Base-by-base conservation (phyloP, 2,888 invertebrate species). In the Drosophila quasianomalipes region DNA sequence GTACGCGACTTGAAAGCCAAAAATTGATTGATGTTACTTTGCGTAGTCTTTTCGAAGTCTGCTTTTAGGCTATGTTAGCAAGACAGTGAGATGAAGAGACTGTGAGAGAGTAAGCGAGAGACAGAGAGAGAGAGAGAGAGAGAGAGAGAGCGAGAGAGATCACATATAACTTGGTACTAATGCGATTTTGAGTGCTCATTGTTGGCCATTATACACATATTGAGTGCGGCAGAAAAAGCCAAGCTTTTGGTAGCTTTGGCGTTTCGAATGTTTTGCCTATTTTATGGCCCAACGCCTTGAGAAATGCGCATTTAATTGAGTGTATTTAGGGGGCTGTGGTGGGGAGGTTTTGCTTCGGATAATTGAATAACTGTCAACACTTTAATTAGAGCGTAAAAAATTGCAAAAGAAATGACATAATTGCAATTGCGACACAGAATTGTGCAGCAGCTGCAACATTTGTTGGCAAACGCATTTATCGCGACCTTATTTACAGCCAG, bases 151-250 rank as follows among this genome's bases (percentile, higher is more conserved):
- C 22, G 35, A 39, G 26, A 19, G 30, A 37, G 37, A 30, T 16
- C 2, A 28, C n/a, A 58, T 28, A 53, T 74, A 87, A 85, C 72
- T 79, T 84, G 76, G 60, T 55, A 72, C 75, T 89, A 89, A 89
- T 89, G 85, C 74, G 89, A 89, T 87, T 89, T 89, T 89, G 84
- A 89, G 89, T 89, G 87, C 84, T 81, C 83, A 87, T 89, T 87
- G 86, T 87, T 86, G 80, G 62, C 52, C 52, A 58, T 55, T 53
- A 68, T 65, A 77, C 76, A 72, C 69, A 78, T 75, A 70, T 74
- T 76, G 81, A 76, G 64, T 63, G 59, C 47, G 33, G 10, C 35
- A 26, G 47, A 26, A 4, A 26, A 72, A 58, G 47, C 22, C 39
- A 72, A 67, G 63, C 47, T 59, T 55, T 55, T 52, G 30, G 44